Conservation (phyloP, 2,113 vertebrate genomes). For the Pycnonotus jocosus region DNA sequence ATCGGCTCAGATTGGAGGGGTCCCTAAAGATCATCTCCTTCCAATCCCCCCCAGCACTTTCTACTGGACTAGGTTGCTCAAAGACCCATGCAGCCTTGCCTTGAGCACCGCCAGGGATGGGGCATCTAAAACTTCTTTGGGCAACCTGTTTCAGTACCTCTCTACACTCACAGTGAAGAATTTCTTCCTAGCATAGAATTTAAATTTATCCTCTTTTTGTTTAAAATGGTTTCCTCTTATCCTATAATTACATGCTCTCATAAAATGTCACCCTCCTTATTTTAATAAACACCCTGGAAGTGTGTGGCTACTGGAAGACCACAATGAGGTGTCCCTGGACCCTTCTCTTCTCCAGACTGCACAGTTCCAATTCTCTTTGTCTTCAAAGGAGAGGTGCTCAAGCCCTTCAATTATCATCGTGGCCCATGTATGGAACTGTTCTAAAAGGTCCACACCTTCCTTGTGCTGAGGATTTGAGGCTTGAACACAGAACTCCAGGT, state of each 20-base stretch:
- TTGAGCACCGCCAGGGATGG: not conserved
- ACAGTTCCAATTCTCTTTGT: not conserved
- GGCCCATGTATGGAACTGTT: not conserved
- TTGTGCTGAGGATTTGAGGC: not conserved
- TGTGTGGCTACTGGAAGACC: not conserved
- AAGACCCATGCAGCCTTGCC: not conserved
- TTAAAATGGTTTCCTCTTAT: not conserved
- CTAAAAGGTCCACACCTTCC: not conserved
- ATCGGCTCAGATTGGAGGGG: not conserved
- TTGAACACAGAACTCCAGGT: not conserved
- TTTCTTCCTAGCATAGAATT: not conserved
- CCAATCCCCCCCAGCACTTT: not conserved
- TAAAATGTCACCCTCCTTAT: not conserved
- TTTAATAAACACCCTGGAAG: not conserved
- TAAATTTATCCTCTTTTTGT: not conserved
- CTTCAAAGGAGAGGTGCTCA: not conserved
- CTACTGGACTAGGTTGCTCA: not conserved
- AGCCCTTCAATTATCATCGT: rapidly evolving
- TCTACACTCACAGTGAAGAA: not conserved
- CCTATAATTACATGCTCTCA: not conserved
- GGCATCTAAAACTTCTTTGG: rapidly evolving
- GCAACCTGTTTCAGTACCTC: not conserved
- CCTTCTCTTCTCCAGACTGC: not conserved
- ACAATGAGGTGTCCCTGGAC: not conserved
- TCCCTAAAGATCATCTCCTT: not conserved